Evolutionary conservation across 2,113 vertebrate species (phyloP), one percentile per base, ranked within the genome.

Genomic region (Mormoops blainvillei): DNA sequence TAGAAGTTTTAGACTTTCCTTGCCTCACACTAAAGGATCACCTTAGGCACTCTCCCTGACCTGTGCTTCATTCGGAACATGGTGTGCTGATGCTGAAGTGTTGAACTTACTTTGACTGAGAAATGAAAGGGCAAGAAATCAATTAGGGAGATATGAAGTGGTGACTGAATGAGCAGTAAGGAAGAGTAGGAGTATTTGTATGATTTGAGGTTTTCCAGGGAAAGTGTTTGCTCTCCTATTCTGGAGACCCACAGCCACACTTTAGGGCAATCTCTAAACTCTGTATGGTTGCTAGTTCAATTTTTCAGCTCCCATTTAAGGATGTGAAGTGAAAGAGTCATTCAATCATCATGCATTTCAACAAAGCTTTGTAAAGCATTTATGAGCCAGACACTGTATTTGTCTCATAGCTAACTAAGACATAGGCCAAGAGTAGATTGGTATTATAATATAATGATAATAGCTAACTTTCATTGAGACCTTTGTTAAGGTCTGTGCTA

Each of bases 401-500:
- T 61, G 36, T 68, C 87, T 80, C 77, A 91, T 18, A 84, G 54
- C 38, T 94, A 89, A 90, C 71, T 87, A 73, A 97, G 70, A 80
- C 87, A 54, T 7, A 78, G 63, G 95, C 33, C 48, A 61, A 67
- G n/a, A 83, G 24, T 16, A 77, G 18, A 77, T 45, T 82, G 52
- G n/a, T 61, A 90, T 73, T 86, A 73, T 50, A 92, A 85, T 41
- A 61, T 9, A 24, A 65, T 65, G 61, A 83, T 54, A 80, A 85
- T 67, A 93, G 41, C 70, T 88, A 68, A 85, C 50, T 63, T 82
- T 80, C 73, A 71, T 84, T 84, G 50, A 93, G 76, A 67, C 6
- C 22, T 90, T 65, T 65, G 67, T 43, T 52, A 73, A 73, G 41
- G n/a, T 54, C 61, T 74, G 54, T 7, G 43, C 74, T 96, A 52